Conservation (phyloP, 2,113 vertebrate genomes). For the Poeciliopsis prolifica region DNA sequence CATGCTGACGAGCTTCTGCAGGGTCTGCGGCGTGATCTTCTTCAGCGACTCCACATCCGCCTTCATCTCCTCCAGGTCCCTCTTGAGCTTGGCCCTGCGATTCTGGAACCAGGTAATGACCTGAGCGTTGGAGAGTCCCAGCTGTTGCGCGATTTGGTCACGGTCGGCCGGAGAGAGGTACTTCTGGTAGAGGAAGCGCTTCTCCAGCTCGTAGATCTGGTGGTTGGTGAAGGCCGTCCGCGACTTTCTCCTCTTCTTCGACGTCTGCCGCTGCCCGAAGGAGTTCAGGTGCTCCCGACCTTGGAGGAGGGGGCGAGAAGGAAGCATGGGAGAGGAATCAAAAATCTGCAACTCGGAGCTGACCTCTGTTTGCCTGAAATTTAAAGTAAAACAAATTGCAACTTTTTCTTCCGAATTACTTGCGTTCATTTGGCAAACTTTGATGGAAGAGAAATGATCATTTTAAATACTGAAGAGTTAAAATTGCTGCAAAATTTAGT, state of each 20-base stretch:
- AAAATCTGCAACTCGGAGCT: conserved; percentile 16
- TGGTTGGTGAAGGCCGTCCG: conserved; percentile 95
- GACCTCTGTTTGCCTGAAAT: no score
- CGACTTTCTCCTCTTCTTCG: conserved; percentile 90
- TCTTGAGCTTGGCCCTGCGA: conserved; percentile 89
- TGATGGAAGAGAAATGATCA: background rate
- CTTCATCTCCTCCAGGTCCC: conserved; percentile 93
- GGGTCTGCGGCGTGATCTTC: conserved; percentile 85
- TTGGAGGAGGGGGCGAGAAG: conserved; percentile 52
- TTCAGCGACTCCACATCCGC: conserved; percentile 93
- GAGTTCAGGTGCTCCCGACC: conserved; percentile 82
- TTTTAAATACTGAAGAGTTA: no score
- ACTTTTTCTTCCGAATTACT: background rate
- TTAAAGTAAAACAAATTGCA: background rate
- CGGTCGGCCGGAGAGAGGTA: conserved; percentile 93
- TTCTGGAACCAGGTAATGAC: conserved; percentile 98
- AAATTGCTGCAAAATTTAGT: no score
- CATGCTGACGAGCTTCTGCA: conserved; percentile 84
- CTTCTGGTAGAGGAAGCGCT: conserved; percentile 90
- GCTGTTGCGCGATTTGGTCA: conserved; percentile 89
- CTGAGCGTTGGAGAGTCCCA: conserved; percentile 90
- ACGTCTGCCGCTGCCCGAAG: conserved; percentile 81
- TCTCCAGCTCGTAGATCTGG: conserved; percentile 94
- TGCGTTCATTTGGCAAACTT: background rate
- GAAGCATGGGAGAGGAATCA: conserved; percentile 26